Evolutionary conservation across 1,140 invertebrate genomes (phyloP), one percentile per base, ranked within the genome.

Genomic region (Plodia interpunctella): DNA sequence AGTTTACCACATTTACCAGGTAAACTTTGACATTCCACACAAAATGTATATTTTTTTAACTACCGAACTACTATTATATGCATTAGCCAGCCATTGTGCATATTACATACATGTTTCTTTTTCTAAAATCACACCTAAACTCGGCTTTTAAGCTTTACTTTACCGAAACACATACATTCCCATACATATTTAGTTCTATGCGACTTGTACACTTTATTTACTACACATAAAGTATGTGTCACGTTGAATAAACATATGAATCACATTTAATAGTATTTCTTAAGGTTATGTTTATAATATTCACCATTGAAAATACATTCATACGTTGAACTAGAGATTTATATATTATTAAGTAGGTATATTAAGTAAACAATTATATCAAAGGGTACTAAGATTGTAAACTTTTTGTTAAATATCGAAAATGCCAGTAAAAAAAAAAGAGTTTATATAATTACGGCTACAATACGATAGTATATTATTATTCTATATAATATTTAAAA

Each of bases 221-320:
- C 52, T 70, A 73, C 59, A 59, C 49, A 73, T 63, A 68, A 75
- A 63, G 53, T 49, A 56, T 50, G 55, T 60, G 49, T 54, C 11
- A 60, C 54, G 35, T 63, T 63, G 65, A 66, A 78, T 78, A 78
- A 74, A 72, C 69, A 66, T 80, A 76, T 81, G 78, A 83, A 83
- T 83, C 80, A 83, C 80, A 83, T 83, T 83, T 61, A 63, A 49
- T 71, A 74, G 64, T 73, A 71, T 70, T 62, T 60, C 66, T 76
- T 80, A 80, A 35, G 53, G 60, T 66, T 68, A 74, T 65, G 64
- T 70, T 64, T 28, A 38, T 11, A 20, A 53, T 59, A 54, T 54
- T 61, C 63, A 63, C 57, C 20, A 55, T 68, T 58, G 35, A 32
- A 57, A 54, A 64, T 67, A 73, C 63, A 71, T 65, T 56, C 63